phyloP scores from a whole-genome alignment of 2,888 invertebrate genomes.

The Drosophila pseudotalamancana region DNA sequence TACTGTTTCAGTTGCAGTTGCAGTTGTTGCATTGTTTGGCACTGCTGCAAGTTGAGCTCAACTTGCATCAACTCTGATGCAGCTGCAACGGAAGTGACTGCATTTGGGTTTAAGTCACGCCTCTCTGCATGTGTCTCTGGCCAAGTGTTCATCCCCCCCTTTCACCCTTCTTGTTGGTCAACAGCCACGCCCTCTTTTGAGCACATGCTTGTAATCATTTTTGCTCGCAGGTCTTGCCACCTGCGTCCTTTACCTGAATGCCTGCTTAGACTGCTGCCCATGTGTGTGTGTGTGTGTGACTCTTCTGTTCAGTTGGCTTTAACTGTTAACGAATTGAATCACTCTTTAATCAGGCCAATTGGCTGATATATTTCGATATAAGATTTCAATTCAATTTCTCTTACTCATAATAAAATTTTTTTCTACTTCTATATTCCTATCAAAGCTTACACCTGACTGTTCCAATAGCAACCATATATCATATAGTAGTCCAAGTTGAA shows the following conservation, averaged over 20 bases:
- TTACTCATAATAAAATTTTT: too few species aligned
- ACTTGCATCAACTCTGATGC: constrained; percentile 23
- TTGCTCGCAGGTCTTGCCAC: background rate
- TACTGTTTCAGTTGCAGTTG: background rate
- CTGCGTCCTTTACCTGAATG: constrained; percentile 38
- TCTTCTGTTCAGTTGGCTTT: constrained; percentile 26
- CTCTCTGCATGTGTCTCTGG: constrained; percentile 30
- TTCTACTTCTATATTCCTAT: too few species aligned
- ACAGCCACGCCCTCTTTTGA: background rate
- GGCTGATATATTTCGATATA: too few species aligned
- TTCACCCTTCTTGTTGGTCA: too few species aligned
- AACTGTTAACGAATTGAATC: background rate
- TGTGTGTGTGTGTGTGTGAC: background rate
- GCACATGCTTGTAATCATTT: background rate
- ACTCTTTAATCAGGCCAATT: background rate
- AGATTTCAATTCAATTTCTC: too few species aligned
- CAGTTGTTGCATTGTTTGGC: constrained; percentile 14
- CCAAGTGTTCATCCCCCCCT: background rate
- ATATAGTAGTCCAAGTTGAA: too few species aligned
- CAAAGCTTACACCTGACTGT: too few species aligned
- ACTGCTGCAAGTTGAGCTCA: constrained; percentile 3
- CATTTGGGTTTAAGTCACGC: constrained; percentile 58
- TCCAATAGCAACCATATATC: too few species aligned
- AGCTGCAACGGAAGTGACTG: constrained; percentile 53
- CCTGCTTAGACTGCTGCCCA: constrained; percentile 28